A percentile compares a stretch with the other conserved stretches of the same genome.
Evolutionary conservation across 2,888 invertebrate genomes (phyloP).

Genomic region (Microplitis manilae): DNA sequence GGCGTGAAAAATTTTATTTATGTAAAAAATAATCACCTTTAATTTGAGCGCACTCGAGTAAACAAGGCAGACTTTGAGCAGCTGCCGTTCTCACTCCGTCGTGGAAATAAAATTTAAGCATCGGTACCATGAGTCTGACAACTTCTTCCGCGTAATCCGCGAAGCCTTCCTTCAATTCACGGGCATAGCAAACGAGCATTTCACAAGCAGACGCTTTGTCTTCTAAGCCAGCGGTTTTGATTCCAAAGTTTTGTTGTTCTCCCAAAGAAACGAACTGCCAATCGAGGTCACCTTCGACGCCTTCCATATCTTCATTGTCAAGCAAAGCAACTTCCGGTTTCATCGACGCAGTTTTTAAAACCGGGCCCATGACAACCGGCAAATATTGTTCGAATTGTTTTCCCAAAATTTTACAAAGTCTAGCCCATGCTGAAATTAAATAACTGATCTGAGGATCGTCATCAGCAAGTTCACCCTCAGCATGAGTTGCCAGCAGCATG

Average conservation of each 20-base stretch:
- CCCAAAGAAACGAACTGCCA: constrained; percentile 96
- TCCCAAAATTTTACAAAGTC: constrained; percentile 96
- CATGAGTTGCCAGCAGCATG: constrained; percentile 90
- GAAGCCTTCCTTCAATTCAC: constrained; percentile 91
- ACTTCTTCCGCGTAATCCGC: constrained; percentile 82
- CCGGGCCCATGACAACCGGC: constrained; percentile 96
- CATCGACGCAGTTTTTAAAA: constrained; percentile 91
- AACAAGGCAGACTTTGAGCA: constrained; percentile 89
- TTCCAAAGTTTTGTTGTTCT: constrained; percentile 95
- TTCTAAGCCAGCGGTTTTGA: constrained; percentile 92
- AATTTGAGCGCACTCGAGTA: constrained; percentile 89
- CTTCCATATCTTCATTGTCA: constrained; percentile 88
- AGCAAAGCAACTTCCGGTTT: constrained; percentile 94
- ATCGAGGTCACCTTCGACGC: constrained; percentile 88
- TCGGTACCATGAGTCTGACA: constrained; percentile 87
- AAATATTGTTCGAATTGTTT: constrained; percentile 92
- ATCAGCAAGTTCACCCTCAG: constrained; percentile 87
- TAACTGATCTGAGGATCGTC: constrained; percentile 98
- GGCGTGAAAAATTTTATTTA: constrained; percentile 7
- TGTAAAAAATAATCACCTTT: constrained; percentile 74
- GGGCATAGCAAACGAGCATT: constrained; percentile 96
- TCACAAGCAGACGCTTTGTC: constrained; percentile 97
- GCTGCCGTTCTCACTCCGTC: constrained; percentile 94
- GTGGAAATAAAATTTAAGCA: constrained; percentile 94
- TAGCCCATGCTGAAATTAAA: constrained; percentile 98